A percentile compares a stretch with the other conserved stretches of the same genome.
phyloP scores from a whole-genome alignment of 2,113 vertebrate species.

The Motacilla alba region DNA sequence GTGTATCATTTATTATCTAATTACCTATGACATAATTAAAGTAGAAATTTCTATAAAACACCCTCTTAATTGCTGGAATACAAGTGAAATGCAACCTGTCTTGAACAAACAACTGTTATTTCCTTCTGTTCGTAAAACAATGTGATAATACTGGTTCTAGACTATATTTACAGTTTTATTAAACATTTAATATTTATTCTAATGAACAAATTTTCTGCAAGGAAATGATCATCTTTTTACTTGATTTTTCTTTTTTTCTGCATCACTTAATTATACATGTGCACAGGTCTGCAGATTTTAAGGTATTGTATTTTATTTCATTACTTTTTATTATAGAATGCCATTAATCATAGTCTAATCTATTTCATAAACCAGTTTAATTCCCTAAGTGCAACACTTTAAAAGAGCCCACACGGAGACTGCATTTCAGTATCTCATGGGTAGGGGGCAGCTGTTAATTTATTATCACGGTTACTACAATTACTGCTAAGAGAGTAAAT shows the following conservation, averaged over 20 bases:
- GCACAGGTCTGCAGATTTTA: neutral
- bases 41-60: neutral
- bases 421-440: constrained; percentile 36
- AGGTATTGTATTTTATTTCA: neutral
- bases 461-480: neutral
- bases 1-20: neutral
- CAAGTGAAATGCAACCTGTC: neutral
- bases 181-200: neutral
- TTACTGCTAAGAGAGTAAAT: constrained; percentile 12
- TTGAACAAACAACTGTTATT: neutral
- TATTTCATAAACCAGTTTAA: neutral
- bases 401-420: neutral
- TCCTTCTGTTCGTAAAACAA: neutral
- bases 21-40: neutral
- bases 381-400: neutral
- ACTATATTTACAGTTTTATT: neutral
- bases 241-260: neutral
- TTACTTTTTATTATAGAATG: neutral
- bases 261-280: neutral
- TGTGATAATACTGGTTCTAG: neutral
- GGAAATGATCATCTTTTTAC: neutral
- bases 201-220: neutral
- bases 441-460: constrained; percentile 23
- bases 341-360: neutral
- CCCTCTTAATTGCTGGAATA: neutral